Percentiles rank a stretch among this genome's conserved stretches.
phyloP scores from a whole-genome alignment of 2,797 vertebrate species.

The Hoplostethus atlanticus region DNA sequence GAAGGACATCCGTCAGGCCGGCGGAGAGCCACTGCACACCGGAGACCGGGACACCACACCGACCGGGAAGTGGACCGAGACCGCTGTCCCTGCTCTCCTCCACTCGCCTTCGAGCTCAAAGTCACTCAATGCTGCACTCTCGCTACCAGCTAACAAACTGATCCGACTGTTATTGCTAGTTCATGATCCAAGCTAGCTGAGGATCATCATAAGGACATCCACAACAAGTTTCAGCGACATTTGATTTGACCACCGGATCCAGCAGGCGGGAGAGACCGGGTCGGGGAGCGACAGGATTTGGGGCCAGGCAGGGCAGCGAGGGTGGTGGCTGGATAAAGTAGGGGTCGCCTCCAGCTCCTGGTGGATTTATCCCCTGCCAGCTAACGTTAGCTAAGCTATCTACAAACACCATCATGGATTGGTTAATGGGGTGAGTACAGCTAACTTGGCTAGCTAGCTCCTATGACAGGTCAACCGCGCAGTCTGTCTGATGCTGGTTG shows the following conservation, averaged over 20 bases:
- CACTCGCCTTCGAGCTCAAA: conserved; percentile 65
- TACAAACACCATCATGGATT: conserved; percentile 89
- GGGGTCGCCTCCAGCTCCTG: conserved; percentile 80
- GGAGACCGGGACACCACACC: conserved; percentile 45
- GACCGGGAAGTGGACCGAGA: conserved; percentile 26
- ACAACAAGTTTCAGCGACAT: conserved; percentile 61
- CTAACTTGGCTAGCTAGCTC: conserved; percentile 60
- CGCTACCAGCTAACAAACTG: conserved; percentile 61
- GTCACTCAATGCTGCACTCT: conserved; percentile 68
- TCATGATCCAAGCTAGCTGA: conserved; percentile 61
- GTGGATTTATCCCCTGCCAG: conserved; percentile 81
- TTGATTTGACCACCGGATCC: conserved; percentile 46
- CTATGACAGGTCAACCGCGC: conserved; percentile 62
- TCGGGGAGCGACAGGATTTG: conserved; percentile 59
- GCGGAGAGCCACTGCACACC: conserved; percentile 41
- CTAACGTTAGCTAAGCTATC: conserved; percentile 76
- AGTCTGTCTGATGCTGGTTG: conserved; percentile 29
- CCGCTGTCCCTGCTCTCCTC: conserved; percentile 41
- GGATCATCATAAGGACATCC: conserved; percentile 78
- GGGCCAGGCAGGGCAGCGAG: conserved; percentile 62
- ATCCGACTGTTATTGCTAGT: conserved; percentile 61
- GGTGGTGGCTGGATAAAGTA: conserved; percentile 75
- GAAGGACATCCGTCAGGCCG: conserved; percentile 13
- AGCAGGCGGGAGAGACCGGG: conserved; percentile 54
- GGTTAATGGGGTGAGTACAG: conserved; percentile 95